Evolutionary conservation across 2,797 vertebrate genomes (phyloP).

Genomic region (Anniella stebbinsi): DNA sequence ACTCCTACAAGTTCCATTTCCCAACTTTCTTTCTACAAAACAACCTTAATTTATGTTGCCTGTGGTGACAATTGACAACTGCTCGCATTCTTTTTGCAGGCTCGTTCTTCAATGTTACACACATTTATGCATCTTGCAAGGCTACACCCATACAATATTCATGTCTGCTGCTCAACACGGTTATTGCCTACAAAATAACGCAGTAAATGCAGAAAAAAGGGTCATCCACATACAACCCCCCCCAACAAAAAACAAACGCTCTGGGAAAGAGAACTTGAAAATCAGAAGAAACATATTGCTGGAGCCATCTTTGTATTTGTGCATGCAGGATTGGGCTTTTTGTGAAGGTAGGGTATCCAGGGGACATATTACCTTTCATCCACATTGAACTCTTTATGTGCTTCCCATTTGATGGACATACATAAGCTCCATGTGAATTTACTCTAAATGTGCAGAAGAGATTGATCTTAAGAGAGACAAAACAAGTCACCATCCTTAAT

Average conservation of each 20-base stretch:
- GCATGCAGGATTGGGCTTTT: neutral
- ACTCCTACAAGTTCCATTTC: neutral
- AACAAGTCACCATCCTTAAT: accelerated
- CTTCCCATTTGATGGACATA: neutral
- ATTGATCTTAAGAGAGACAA: neutral
- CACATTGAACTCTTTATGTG: neutral
- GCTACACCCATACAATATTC: neutral
- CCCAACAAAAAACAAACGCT: neutral
- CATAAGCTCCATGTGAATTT: neutral
- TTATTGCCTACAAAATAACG: too few relatives aligned
- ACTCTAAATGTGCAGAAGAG: neutral
- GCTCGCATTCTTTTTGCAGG: neutral
- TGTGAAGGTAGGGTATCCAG: neutral
- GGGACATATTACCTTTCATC: neutral
- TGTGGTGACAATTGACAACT: neutral
- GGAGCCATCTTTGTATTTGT: neutral
- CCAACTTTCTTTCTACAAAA: neutral
- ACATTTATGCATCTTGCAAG: neutral
- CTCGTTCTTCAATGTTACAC: neutral
- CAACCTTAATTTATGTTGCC: neutral
- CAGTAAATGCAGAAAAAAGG: neutral
- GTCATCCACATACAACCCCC: neutral
- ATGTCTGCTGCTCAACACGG: neutral
- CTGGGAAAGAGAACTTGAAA: neutral
- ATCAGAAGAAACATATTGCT: neutral